Conservation (phyloP, 2,113 vertebrate species). For the Danio rerio region DNA sequence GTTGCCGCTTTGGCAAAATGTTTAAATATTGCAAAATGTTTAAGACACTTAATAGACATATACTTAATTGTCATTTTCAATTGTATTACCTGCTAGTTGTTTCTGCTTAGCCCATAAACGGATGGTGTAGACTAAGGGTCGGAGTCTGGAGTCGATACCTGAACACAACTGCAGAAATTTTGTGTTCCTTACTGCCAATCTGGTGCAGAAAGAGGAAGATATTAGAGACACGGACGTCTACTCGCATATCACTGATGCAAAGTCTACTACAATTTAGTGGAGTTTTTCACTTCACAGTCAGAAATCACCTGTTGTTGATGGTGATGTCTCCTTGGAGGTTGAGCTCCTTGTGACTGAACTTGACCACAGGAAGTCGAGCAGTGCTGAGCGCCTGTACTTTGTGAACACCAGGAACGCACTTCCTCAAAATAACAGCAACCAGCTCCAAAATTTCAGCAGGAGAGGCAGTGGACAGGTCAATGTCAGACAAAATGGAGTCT, state of each 20-base stretch:
- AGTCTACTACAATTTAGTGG: background rate
- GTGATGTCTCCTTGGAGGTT: constrained; percentile 87
- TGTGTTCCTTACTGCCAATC: constrained; percentile 89
- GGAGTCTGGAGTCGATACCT: constrained; percentile 81
- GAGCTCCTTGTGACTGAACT: constrained; percentile 88
- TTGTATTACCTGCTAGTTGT: constrained; percentile 82
- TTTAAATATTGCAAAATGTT: too few relatives aligned
- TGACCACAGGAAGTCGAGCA: constrained; percentile 87
- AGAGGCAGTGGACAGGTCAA: constrained; percentile 75
- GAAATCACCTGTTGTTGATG: constrained; percentile 85
- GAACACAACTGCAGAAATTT: constrained; percentile 87
- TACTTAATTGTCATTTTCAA: background rate
- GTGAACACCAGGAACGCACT: constrained; percentile 88
- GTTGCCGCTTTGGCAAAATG: too few relatives aligned
- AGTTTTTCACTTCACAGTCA: background rate
- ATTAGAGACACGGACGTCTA: background rate
- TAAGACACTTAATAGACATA: too few relatives aligned
- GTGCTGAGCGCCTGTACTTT: constrained; percentile 83
- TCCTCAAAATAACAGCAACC: constrained; percentile 82
- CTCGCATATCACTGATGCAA: background rate
- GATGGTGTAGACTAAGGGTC: constrained; percentile 83
- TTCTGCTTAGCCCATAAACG: constrained; percentile 89
- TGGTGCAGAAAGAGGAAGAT: constrained; percentile 52
- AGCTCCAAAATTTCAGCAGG: constrained; percentile 82
- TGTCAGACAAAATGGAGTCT: constrained; percentile 83